Evolutionary conservation across 1,140 invertebrate genomes (phyloP), one percentile per base, ranked within the genome.

Genomic region (Leptinotarsa texana): DNA sequence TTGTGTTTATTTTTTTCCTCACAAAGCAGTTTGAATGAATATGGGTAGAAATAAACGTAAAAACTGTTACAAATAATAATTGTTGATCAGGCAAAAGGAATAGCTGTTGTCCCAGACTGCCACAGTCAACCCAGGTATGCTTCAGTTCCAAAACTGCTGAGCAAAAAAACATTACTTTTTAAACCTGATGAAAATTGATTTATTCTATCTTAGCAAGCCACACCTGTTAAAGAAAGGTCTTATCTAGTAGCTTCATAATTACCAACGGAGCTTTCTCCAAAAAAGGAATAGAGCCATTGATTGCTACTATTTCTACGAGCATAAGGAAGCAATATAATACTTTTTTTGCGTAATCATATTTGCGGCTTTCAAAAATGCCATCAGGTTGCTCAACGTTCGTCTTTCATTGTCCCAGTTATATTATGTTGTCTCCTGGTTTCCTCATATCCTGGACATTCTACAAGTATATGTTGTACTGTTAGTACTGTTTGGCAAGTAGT

Each of bases 91-190:
- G 78, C 80, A 57, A 63, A 21, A 47, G 80, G 80, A 13, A 80
- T 83, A 22, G 8, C 82, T 15, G 51, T 82, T 1, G 79, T 82
- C 74, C 84, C 82, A 83, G 82, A 85, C 15, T 84, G 82, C 79
- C 71, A 77, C 1, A 78, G 74, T 3, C 83, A 83, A 67, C 78
- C 82, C 8, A 82, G 82, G 82, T 83, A 77, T 62, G 80, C 82
- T 8, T 15, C 80, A 17, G 81, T 76, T 42, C 76, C 47, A 49
- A 69, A 65, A 49, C 65, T 82, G 6, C 66, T 71, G 65, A 74
- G 75, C 11, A 61, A 3, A 33, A 47, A 69, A 42, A 24, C 69
- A 4, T 61, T 82, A 48, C 17, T 72, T 5, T 76, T 81, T 66
- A 62, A 70, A 3, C 77, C 80, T 18, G 69, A 63, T 70, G 73